phyloP scores from a whole-genome alignment of 2,888 invertebrate genomes.

The Clepsis dumicolana region DNA sequence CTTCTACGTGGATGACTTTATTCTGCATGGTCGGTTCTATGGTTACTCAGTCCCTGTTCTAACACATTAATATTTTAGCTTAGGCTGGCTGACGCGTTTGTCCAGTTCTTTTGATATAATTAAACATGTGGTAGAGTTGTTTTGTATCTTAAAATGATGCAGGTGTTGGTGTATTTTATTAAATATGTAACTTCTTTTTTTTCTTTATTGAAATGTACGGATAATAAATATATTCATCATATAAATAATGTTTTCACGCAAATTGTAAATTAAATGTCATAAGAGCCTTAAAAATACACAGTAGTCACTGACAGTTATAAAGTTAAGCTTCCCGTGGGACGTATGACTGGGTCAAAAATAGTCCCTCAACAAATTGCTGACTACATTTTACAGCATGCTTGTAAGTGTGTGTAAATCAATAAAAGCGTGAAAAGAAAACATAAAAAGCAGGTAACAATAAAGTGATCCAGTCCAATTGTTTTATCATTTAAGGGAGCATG shows the following conservation, averaged over 20 bases:
- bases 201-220: background rate
- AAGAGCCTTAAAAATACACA: constrained; percentile 10
- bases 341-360: background rate
- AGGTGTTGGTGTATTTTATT: too few species aligned
- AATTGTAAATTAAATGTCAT: constrained; percentile 1
- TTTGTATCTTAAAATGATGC: too few species aligned
- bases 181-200: too few species aligned
- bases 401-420: constrained; percentile 11
- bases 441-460: constrained; percentile 18
- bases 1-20: constrained; percentile 41
- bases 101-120: background rate
- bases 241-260: constrained; percentile 3
- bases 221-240: background rate
- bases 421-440: background rate
- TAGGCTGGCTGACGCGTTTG: background rate
- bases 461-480: constrained; percentile 9
- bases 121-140: too few species aligned
- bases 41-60: background rate
- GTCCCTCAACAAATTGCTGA: constrained; percentile 7
- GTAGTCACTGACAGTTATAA: constrained; percentile 4
- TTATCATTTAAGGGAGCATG: constrained; percentile 17
- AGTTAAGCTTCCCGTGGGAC: constrained; percentile 7
- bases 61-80: background rate
- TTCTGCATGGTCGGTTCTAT: constrained; percentile 26
- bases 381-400: background rate